Evolutionary conservation across 2,888 invertebrate genomes (phyloP).

Genomic region (Balanococcus diminutus): DNA sequence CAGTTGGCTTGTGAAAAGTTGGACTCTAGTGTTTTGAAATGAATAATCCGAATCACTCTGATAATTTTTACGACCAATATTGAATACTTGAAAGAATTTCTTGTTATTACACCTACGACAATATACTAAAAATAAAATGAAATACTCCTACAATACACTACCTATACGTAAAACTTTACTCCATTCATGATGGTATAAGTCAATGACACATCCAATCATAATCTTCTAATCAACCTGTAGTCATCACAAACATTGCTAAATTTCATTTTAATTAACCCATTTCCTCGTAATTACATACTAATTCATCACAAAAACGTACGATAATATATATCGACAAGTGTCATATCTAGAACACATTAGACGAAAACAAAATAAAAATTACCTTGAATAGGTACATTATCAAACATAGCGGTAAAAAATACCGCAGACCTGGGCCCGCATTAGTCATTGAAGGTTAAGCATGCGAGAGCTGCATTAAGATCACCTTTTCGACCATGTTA

Average conservation of each 20-base stretch:
- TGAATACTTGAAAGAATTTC: too few species aligned
- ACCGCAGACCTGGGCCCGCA: not conserved
- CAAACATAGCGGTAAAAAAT: not conserved
- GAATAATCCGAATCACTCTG: too few species aligned
- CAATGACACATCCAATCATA: not conserved
- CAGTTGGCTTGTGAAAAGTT: too few species aligned
- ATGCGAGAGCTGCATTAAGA: not conserved
- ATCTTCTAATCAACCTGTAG: not conserved
- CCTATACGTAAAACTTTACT: too few species aligned
- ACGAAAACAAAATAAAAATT: not conserved
- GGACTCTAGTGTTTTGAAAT: too few species aligned
- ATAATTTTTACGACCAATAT: too few species aligned
- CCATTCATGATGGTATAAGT: not conserved
- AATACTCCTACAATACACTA: too few species aligned
- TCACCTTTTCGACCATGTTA: not conserved
- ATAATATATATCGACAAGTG: not conserved
- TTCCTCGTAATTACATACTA: not conserved
- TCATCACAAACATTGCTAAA: not conserved
- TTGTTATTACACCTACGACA: too few species aligned
- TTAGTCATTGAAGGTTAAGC: not conserved
- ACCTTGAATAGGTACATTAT: not conserved
- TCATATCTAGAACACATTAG: not conserved
- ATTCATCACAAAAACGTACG: not conserved
- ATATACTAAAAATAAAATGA: too few species aligned
- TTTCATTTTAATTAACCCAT: not conserved